A percentile compares a stretch with the other conserved stretches of the same genome.
These are phyloP conservation scores for Coenonympha glycerion DNA, from an alignment of 2,888 invertebrate species.

Conservation along the genomic window DNA sequence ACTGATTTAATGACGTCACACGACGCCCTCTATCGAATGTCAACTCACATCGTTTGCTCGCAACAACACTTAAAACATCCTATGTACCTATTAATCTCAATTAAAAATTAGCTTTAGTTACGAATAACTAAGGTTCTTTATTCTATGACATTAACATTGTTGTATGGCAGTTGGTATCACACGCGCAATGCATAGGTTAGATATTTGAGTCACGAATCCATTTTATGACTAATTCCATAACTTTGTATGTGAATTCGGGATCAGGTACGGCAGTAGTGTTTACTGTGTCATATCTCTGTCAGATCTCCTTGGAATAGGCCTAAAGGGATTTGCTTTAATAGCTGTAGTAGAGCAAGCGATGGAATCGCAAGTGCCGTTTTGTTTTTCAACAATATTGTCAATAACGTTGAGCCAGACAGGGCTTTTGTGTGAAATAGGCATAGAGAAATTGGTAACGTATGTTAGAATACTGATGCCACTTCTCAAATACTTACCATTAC, in stretches of 20 bases:
- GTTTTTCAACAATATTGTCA: constrained; percentile 14
- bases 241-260: constrained; percentile 74
- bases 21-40: constrained; percentile 72
- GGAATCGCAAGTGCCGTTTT: constrained; percentile 22
- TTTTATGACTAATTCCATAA: constrained; percentile 77
- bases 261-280: constrained; percentile 66
- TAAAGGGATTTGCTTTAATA: constrained; percentile 59
- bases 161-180: constrained; percentile 28
- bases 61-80: constrained; percentile 21
- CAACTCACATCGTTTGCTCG: constrained; percentile 58
- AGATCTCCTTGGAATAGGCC: constrained; percentile 43
- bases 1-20: constrained; percentile 76
- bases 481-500: too few species aligned
- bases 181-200: constrained; percentile 60
- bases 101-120: constrained; percentile 16
- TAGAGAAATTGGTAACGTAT: background rate
- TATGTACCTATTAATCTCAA: constrained; percentile 16
- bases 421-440: background rate
- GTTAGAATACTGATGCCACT: background rate
- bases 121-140: background rate
- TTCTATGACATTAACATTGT: constrained; percentile 1
- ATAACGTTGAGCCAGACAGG: background rate
- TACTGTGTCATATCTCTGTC: constrained; percentile 52
- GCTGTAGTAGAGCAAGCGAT: constrained; percentile 20
- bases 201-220: constrained; percentile 75